Conservation (phyloP, 2,888 invertebrate genomes). For the Anthophora plumipes region DNA sequence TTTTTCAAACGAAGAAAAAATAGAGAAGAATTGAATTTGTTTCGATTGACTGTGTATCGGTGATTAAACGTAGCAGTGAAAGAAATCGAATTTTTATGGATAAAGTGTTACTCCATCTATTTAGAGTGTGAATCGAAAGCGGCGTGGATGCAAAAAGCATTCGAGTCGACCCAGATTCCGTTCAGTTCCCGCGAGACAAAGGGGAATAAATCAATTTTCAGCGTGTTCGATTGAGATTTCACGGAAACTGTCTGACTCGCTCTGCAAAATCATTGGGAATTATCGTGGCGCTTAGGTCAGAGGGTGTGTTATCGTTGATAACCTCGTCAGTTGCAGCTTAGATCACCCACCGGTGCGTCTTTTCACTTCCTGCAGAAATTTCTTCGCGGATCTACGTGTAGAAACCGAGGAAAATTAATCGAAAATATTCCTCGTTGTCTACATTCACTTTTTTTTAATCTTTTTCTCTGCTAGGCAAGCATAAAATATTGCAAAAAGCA, state of each 20-base stretch:
- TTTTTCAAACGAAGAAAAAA: no score
- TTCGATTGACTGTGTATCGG: no score
- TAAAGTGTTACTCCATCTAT: not conserved
- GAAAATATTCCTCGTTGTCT: no score
- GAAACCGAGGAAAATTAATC: no score
- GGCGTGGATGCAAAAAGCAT: not conserved
- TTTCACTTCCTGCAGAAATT: constrained; percentile 31
- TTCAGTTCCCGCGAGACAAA: constrained; percentile 8
- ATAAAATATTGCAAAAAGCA: no score
- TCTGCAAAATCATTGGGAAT: not conserved
- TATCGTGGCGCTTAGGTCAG: constrained; percentile 37
- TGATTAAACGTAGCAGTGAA: no score
- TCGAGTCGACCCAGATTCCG: constrained; percentile 23
- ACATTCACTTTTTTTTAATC: no score
- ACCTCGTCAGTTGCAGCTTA: constrained; percentile 20
- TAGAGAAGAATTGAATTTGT: no score
- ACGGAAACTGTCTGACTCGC: constrained; percentile 2
- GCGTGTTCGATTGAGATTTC: constrained; percentile 20
- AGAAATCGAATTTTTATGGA: not conserved
- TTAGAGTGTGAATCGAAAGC: not conserved
- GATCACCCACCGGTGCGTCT: constrained; percentile 6
- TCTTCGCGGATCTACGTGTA: not conserved
- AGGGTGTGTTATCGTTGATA: constrained; percentile 50
- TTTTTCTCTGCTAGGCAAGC: no score
- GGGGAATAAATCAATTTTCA: constrained; percentile 41